phyloP scores from a whole-genome alignment of 2,113 vertebrate species.

The Leucoraja erinaceus region DNA sequence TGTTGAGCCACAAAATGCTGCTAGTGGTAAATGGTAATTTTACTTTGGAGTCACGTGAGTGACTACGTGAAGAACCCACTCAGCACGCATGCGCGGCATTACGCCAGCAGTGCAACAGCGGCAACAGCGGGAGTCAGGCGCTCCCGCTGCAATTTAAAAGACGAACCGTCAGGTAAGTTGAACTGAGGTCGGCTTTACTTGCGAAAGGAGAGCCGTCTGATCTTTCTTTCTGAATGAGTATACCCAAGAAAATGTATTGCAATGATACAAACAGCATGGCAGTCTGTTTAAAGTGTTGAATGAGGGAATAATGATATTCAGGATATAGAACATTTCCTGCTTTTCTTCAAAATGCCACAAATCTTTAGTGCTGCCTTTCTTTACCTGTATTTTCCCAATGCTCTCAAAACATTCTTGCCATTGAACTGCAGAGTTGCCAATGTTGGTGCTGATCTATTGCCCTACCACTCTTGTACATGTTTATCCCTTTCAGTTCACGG shows the following conservation, averaged over 20 bases:
- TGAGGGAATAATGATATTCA: neutral
- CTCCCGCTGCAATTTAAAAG: too few relatives aligned
- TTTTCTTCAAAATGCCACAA: neutral
- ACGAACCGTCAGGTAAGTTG: too few relatives aligned
- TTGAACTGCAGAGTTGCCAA: neutral
- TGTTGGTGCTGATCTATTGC: neutral
- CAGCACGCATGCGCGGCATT: too few relatives aligned
- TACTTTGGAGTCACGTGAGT: too few relatives aligned
- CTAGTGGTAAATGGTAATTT: neutral
- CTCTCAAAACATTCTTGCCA: neutral
- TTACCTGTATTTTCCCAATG: neutral
- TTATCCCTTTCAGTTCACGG: neutral
- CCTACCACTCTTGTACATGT: neutral
- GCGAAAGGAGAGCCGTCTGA: too few relatives aligned
- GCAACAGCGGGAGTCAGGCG: too few relatives aligned
- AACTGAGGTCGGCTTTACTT: too few relatives aligned
- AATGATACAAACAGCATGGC: neutral
- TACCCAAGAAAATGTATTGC: too few relatives aligned
- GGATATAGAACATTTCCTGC: neutral
- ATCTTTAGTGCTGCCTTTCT: neutral
- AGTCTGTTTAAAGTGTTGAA: neutral
- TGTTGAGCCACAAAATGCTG: too few relatives aligned
- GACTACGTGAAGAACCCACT: too few relatives aligned
- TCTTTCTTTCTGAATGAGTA: too few relatives aligned
- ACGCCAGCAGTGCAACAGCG: too few relatives aligned